Base-by-base conservation (phyloP, 2,888 invertebrate genomes). In the Agonopterix alstromeriana region DNA sequence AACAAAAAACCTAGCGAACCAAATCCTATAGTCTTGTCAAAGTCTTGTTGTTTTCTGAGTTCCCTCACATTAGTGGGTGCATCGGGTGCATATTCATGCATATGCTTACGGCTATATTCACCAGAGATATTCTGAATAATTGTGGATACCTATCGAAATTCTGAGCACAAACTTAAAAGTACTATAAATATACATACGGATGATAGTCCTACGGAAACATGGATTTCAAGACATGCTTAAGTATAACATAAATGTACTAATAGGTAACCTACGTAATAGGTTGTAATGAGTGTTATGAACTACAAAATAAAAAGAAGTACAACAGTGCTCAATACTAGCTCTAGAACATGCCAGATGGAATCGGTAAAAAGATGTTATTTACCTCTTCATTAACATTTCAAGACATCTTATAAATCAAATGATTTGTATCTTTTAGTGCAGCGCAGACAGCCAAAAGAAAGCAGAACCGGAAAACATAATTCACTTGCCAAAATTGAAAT, bases 401-500 rank as follows among this genome's bases (percentile, higher is more conserved):
- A n/a, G n/a, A 38, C 27, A 38, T 38, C 27, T 38, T 38, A 38
- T 38, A 38, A n/a, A 38, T 38, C 9, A 9, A 38, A 38, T n/a
- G 38, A n/a, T 38, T 38, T 38, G 9, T 38, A 38, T 38, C 9
- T 38, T 38, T 38, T 38, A 38, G 38, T 38, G 10, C n/a, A 3
- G n/a, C n/a, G 38, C 27, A 7, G 27, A 38, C n/a, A 38, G 9
- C 3, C n/a, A 38, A n/a, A 9, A n/a, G 38, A 38, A n/a, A 38
- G 9, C 38, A 38, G 38, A 38, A 9, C n/a, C n/a, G 3, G n/a
- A n/a, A 38, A 38, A 9, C n/a, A n/a, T 75, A 9, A 87, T 91
- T 48, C 65, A 85, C 17, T 71, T 92, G 38, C 91, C 92, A 0
- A 85, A 82, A 54, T 67, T 92, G 10, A 82, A 84, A 55, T 78